Conservation (phyloP, 2,888 invertebrate species). For the Doris montereyensis region DNA sequence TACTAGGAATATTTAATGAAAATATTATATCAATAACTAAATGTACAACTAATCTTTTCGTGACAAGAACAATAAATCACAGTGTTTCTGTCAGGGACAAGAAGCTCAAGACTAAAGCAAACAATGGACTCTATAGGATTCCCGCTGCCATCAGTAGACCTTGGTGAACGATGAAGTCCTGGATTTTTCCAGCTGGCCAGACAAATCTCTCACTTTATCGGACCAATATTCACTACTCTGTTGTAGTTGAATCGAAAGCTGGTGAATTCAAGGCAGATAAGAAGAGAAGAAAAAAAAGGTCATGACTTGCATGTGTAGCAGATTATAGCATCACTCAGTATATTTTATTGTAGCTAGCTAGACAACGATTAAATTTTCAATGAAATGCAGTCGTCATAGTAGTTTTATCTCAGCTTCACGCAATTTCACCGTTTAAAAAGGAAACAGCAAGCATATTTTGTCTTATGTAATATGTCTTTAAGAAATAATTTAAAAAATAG, state of each 20-base stretch:
- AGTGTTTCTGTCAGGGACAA: neutral
- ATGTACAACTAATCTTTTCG: neutral
- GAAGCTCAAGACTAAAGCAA: neutral
- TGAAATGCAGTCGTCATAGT: neutral
- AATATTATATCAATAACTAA: neutral
- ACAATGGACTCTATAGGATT: too few species aligned
- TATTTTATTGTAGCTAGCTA: neutral
- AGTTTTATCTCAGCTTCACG: neutral
- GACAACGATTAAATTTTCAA: neutral
- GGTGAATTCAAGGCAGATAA: slow-evolving; percentile 32
- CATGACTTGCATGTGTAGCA: neutral
- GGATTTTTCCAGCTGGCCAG: slow-evolving; percentile 50
- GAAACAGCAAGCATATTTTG: too few species aligned
- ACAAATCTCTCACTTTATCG: slow-evolving; percentile 67
- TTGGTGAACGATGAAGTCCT: too few species aligned
- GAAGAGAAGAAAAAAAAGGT: neutral
- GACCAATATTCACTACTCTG: slow-evolving; percentile 72
- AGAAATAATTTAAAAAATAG: too few species aligned
- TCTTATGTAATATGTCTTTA: too few species aligned
- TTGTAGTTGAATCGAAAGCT: slow-evolving; percentile 70
- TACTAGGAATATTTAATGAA: neutral
- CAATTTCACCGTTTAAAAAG: too few species aligned
- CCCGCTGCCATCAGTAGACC: too few species aligned
- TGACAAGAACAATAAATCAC: neutral
- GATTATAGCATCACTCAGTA: slow-evolving; percentile 13